Evolutionary conservation across 2,888 invertebrate genomes (phyloP), one percentile per base, ranked within the genome.

Genomic region (Drosophila helvetica): DNA sequence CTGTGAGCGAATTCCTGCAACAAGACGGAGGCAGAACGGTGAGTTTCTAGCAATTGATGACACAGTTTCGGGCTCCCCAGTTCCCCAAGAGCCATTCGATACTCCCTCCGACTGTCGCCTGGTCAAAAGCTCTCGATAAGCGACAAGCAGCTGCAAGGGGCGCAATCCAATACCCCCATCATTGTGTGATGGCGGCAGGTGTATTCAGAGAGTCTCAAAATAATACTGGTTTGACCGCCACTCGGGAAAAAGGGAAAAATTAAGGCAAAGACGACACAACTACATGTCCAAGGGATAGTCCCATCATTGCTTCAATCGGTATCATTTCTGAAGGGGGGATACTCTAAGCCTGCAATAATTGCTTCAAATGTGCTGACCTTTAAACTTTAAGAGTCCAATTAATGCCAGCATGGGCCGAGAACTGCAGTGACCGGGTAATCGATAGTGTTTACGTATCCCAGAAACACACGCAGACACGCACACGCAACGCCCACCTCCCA

Each of bases 1-100:
- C 96, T 96, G 91, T 97, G 97, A 6, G 97, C 97, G 92, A 96
- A 98, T 91, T 97, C 96, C 98, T 98, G 93, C 30, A 59, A 64
- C 38, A 5, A 38, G 7, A n/a, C 15, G 19, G 33, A 60, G 30
- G 18, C 33, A 50, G n/a, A 54, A 19, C 0, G n/a, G 38, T 56
- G 45, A 66, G 56, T 9, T 18, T 12, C n/a, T 12, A 10, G 9
- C 43, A 70, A 65, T 57, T 60, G 73, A 77, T 79, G 77, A 72
- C 74, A 74, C 66, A 74, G 56, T 72, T 75, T 57, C 15, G 25
- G 30, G 50, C 7, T 25, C 38, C 22, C 22, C 33, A 42, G 33
- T 25, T 45, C 42, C 48, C 33, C 27, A 27, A 51, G 60, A 33
- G 69, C 27, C 50, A 78, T 43, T 60, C 19, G 56, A 76, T 70